Percentiles rank a stretch among this genome's conserved stretches.
Conservation (phyloP, 2,797 vertebrate species). For the Gobio occitaniae region DNA sequence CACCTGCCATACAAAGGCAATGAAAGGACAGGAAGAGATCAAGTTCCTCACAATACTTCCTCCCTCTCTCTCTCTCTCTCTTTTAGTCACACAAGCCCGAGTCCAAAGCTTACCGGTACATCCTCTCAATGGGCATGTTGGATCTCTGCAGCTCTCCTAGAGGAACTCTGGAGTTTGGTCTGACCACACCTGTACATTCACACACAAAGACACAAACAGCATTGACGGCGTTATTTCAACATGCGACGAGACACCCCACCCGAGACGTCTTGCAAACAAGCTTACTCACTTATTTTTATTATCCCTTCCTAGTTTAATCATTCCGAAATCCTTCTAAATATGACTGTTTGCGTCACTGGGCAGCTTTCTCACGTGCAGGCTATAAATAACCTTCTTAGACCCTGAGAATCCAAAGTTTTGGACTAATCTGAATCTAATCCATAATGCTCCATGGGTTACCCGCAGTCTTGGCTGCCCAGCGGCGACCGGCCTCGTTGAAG, state of each 20-base stretch:
- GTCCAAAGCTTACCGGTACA: constrained; percentile 89
- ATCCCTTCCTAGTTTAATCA: constrained; percentile 52
- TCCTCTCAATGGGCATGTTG: constrained; percentile 84
- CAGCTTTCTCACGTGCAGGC: constrained; percentile 25
- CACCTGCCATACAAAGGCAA: constrained; percentile 56
- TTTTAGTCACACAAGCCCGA: not conserved
- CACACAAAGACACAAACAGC: constrained; percentile 29
- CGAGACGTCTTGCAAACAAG: constrained; percentile 11
- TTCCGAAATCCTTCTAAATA: constrained; percentile 61
- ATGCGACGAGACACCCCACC: constrained; percentile 21
- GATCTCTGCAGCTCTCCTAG: constrained; percentile 86
- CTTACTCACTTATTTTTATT: constrained; percentile 15
- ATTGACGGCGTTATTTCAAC: not conserved
- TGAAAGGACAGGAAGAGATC: constrained; percentile 51
- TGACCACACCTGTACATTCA: constrained; percentile 78
- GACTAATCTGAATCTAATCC: constrained; percentile 24
- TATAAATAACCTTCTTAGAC: constrained; percentile 39
- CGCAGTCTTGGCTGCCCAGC: constrained; percentile 84
- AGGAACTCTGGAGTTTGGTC: constrained; percentile 82
- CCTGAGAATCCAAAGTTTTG: not conserved
- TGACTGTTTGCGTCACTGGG: constrained; percentile 52
- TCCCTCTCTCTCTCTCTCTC: not conserved
- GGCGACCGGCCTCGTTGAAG: constrained; percentile 87
- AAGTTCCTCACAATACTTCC: constrained; percentile 52
- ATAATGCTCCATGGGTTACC: constrained; percentile 67